These are phyloP conservation scores for Augochlora pura DNA, from an alignment of 1,140 invertebrate genomes.

Conservation along the genomic window DNA sequence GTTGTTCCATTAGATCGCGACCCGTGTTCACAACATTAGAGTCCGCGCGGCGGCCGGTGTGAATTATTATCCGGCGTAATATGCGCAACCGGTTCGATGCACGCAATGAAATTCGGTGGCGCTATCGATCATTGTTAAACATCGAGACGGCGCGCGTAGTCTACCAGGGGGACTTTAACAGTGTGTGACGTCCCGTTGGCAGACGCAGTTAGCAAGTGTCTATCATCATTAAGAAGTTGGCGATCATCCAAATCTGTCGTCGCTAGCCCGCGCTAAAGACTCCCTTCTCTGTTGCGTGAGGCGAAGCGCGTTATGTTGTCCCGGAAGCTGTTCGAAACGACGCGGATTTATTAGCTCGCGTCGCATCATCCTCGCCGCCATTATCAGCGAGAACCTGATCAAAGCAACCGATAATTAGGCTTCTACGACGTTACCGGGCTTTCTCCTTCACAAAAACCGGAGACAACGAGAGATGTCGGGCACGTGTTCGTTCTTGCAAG, in stretches of 20 bases:
- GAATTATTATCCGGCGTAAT: not conserved
- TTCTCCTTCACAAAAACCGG: not conserved
- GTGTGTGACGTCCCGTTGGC: conserved; percentile 49
- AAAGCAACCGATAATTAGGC: not conserved
- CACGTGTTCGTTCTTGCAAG: too few species aligned
- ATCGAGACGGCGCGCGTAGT: not conserved
- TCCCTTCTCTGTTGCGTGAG: not conserved
- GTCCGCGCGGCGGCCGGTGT: not conserved
- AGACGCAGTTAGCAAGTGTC: conserved; percentile 57
- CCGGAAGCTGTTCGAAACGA: not conserved
- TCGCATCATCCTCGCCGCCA: not conserved
- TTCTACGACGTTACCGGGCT: not conserved
- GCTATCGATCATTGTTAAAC: conserved; percentile 48
- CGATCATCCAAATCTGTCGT: conserved; percentile 59
- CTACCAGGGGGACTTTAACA: conserved; percentile 19
- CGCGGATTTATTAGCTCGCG: not conserved
- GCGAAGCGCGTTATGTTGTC: too few species aligned
- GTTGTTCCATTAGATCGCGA: too few species aligned
- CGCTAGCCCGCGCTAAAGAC: conserved; percentile 42
- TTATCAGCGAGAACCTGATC: not conserved
- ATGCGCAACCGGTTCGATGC: conserved; percentile 5
- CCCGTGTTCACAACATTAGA: too few species aligned
- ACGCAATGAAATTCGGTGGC: conserved; percentile 11
- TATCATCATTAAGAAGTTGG: conserved; percentile 66
- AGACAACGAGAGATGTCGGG: too few species aligned